Conservation (phyloP, 2,888 invertebrate genomes). For the Drosophila maculinotata region DNA sequence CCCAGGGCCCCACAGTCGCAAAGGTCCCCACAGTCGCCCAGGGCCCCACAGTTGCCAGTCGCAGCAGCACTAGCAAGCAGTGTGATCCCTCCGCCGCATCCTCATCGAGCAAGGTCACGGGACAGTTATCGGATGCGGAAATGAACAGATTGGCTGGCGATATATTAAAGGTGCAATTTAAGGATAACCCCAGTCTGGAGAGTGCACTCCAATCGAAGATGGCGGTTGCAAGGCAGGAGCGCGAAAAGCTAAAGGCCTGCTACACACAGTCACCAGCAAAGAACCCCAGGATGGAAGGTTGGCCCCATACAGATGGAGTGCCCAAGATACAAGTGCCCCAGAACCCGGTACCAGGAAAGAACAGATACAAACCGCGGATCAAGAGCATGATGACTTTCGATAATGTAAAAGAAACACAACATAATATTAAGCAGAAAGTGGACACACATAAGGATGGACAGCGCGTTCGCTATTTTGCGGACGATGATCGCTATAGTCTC, state of each 20-base stretch:
- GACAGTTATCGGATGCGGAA: conserved; percentile 90
- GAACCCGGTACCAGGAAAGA: no score
- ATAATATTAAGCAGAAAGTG: conserved; percentile 80
- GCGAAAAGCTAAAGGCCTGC: no score
- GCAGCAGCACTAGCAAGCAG: no score
- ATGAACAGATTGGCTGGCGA: conserved; percentile 96
- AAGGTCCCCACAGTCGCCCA: no score
- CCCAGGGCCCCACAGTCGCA: no score
- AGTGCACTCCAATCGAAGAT: conserved; percentile 90
- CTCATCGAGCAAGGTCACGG: conserved; percentile 10
- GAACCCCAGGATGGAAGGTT: no score
- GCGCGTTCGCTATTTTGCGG: conserved; percentile 93
- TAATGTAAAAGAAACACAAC: conserved; percentile 85
- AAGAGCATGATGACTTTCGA: no score
- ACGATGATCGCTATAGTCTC: conserved; percentile 95
- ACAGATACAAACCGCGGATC: no score
- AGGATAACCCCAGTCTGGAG: conserved; percentile 91
- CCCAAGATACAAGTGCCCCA: no score
- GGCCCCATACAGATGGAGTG: no score
- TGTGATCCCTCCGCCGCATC: conserved; percentile 28
- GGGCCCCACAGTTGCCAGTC: no score
- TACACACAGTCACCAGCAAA: no score
- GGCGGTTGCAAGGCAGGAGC: conserved; percentile 88
- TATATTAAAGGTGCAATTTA: conserved; percentile 96
- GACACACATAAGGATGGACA: conserved; percentile 91